Conservation (phyloP, 2,113 vertebrate genomes). For the Oryzias javanicus region DNA sequence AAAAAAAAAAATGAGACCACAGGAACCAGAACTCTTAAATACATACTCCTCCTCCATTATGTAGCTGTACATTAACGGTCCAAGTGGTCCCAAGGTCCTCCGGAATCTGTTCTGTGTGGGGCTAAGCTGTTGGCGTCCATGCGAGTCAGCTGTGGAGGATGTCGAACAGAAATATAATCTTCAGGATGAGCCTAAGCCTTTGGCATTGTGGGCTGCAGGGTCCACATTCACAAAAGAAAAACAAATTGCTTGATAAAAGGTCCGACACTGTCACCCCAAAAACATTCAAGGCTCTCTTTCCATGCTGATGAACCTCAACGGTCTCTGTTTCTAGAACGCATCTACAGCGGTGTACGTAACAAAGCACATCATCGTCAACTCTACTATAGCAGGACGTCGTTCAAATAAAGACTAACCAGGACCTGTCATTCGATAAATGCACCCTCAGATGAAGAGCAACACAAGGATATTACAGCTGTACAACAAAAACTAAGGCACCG, state of each 20-base stretch:
- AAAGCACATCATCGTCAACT: not conserved
- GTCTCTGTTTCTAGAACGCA: not conserved
- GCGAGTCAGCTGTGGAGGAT: conserved; percentile 45
- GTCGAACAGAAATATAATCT: conserved; percentile 17
- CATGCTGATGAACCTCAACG: conserved; percentile 46
- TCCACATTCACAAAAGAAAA: conserved; percentile 58
- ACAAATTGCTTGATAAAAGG: conserved; percentile 30
- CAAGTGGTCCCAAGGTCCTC: conserved; percentile 41
- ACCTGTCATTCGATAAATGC: not conserved
- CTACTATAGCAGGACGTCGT: too few species aligned
- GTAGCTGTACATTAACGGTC: conserved; percentile 38
- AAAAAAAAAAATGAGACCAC: conserved; percentile 45
- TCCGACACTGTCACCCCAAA: conserved; percentile 53
- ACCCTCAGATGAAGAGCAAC: not conserved
- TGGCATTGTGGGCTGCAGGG: conserved; percentile 63
- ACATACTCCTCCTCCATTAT: conserved; percentile 20
- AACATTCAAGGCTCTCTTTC: conserved; percentile 70
- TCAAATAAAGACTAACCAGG: too few species aligned
- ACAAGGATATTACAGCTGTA: not conserved
- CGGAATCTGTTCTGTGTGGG: conserved; percentile 33
- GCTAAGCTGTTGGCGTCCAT: conserved; percentile 54
- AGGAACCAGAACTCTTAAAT: conserved; percentile 31
- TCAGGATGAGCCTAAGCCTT: conserved; percentile 60
- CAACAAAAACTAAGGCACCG: not conserved
- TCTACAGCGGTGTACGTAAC: not conserved